Evolutionary conservation across 2,888 invertebrate genomes (phyloP).

Genomic region (Leptarthrus brevirostris): DNA sequence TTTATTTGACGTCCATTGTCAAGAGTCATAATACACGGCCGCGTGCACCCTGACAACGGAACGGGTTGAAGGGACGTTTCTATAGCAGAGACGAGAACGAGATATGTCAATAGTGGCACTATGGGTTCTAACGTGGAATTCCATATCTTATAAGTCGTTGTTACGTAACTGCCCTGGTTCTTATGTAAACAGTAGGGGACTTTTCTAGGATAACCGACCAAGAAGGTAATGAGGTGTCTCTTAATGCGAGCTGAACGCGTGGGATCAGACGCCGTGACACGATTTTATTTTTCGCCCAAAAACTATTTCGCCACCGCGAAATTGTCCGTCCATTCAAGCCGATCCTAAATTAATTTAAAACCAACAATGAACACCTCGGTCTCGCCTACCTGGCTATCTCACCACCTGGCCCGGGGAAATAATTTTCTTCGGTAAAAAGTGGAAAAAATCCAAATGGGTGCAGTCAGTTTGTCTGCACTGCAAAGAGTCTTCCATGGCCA

Average conservation of each 20-base stretch:
- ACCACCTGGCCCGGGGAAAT: slow-evolving; percentile 20
- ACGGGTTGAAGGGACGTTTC: slow-evolving; percentile 12
- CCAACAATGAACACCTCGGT: slow-evolving; percentile 36
- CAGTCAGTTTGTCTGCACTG: slow-evolving; percentile 38
- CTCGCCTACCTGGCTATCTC: slow-evolving; percentile 15
- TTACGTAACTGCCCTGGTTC: slow-evolving; percentile 12
- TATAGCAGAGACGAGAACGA: not conserved
- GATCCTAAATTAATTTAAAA: slow-evolving; percentile 42
- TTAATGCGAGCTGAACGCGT: slow-evolving; percentile 33
- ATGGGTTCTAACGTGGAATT: slow-evolving; percentile 18
- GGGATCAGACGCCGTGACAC: not conserved
- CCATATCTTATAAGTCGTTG: slow-evolving; percentile 3
- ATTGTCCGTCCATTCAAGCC: slow-evolving; percentile 38
- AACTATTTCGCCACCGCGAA: slow-evolving; percentile 15
- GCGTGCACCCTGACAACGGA: slow-evolving; percentile 22
- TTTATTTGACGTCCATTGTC: slow-evolving; percentile 51
- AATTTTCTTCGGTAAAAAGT: not conserved
- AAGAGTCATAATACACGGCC: slow-evolving; percentile 40
- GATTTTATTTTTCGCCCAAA: not conserved
- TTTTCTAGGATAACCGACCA: not conserved
- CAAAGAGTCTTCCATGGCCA: slow-evolving; percentile 1
- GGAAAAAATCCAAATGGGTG: slow-evolving; percentile 2
- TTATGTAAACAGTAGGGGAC: slow-evolving; percentile 3
- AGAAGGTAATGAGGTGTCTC: not conserved
- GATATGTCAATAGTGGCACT: slow-evolving; percentile 35